Conservation (phyloP, 2,888 invertebrate genomes). For the Aphidius colemani region DNA sequence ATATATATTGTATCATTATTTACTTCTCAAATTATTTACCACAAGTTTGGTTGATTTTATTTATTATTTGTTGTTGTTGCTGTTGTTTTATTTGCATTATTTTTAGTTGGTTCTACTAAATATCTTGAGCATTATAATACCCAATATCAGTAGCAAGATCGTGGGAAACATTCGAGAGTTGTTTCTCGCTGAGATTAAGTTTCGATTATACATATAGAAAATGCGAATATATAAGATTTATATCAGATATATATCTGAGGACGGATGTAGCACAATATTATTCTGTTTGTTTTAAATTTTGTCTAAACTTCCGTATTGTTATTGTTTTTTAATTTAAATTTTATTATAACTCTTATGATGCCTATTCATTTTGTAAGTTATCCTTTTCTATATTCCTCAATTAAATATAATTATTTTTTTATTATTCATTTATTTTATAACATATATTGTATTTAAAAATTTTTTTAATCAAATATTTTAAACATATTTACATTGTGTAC, state of each 20-base stretch:
- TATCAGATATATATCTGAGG: slow-evolving; percentile 13
- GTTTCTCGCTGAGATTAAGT: slow-evolving; percentile 21
- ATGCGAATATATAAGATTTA: slow-evolving; percentile 9
- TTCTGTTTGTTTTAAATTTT: slow-evolving; percentile 28
- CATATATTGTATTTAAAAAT: too few relatives aligned
- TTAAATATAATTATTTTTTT: too few relatives aligned
- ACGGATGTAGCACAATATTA: slow-evolving; percentile 28
- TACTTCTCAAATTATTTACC: not conserved
- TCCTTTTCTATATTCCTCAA: too few relatives aligned
- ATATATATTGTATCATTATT: not conserved
- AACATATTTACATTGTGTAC: not conserved
- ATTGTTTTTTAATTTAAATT: too few relatives aligned
- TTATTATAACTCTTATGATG: too few relatives aligned
- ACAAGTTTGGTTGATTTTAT: not conserved
- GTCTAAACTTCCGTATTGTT: slow-evolving; percentile 19
- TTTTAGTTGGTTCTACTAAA: not conserved
- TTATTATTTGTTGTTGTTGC: not conserved
- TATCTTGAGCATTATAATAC: slow-evolving; percentile 7
- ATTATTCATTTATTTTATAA: not conserved
- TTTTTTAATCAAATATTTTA: too few relatives aligned
- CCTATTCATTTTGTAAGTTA: too few relatives aligned
- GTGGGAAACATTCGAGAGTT: slow-evolving; percentile 19
- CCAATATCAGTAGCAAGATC: slow-evolving; percentile 16
- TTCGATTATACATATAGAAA: slow-evolving; percentile 19
- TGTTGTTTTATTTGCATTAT: too few relatives aligned